Evolutionary conservation across 2,888 invertebrate genomes (phyloP).

Genomic region (Pristionchus mayeri): DNA sequence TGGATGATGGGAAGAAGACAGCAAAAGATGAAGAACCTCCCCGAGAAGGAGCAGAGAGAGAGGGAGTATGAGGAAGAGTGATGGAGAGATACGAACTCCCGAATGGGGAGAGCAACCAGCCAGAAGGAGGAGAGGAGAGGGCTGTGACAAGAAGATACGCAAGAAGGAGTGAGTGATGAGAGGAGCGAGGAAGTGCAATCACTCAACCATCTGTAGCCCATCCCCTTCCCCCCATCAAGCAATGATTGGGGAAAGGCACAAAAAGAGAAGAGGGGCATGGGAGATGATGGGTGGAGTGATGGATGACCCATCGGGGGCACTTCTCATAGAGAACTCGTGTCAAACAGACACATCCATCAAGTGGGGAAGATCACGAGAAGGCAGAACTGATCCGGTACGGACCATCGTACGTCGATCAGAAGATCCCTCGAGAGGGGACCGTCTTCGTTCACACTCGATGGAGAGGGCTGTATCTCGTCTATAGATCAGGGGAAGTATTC

Average conservation of each 20-base stretch:
- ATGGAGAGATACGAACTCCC: background rate
- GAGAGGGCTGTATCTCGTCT: background rate
- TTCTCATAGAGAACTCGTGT: slow-evolving; percentile 12
- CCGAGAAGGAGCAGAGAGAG: slow-evolving; percentile 12
- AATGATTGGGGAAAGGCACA: slow-evolving; percentile 25
- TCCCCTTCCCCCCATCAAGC: background rate
- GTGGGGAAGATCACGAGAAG: slow-evolving; percentile 18
- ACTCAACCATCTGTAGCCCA: slow-evolving; percentile 29
- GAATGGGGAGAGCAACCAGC: background rate
- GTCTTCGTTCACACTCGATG: background rate
- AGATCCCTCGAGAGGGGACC: background rate
- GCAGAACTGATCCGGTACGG: background rate
- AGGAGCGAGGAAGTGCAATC: background rate
- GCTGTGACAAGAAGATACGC: too few species aligned
- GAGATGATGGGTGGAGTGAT: slow-evolving; percentile 26
- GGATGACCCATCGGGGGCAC: background rate
- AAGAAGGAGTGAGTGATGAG: background rate
- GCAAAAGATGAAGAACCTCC: slow-evolving; percentile 33
- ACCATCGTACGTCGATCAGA: background rate
- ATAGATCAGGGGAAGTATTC: slow-evolving; percentile 17
- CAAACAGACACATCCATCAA: slow-evolving; percentile 27
- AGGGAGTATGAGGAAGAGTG: background rate
- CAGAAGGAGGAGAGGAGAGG: background rate
- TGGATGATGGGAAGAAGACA: slow-evolving; percentile 38
- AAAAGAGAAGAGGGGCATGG: background rate